Evolutionary conservation across 2,113 vertebrate genomes (phyloP), one percentile per base, ranked within the genome.

Genomic region (Spea multiplicata): DNA sequence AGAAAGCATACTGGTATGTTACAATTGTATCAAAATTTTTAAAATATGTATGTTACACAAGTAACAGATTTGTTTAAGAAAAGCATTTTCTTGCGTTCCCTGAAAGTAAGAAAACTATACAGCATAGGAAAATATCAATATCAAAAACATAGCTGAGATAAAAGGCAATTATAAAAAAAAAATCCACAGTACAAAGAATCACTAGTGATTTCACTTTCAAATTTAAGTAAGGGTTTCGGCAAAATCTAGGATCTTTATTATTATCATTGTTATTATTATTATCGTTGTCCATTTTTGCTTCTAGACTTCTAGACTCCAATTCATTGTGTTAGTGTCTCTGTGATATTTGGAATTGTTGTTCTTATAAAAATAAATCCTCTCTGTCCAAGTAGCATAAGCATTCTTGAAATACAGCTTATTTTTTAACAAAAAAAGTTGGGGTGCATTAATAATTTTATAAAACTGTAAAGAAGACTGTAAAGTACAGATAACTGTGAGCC

Each of bases 51-150:
- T 86, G 95, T 98, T 98, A 98, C 97, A 93, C 94, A 94, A 93
- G 96, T 98, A 98, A 98, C 96, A 96, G 95, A 96, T 96, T 94
- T 96, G 94, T 96, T 96, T 95, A 97, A 98, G 95, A 93, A 93
- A 94, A 94, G 78, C 74, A 89, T 94, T 95, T 93, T 95, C 96
- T 96, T 96, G 98, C 97, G 92, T 97, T 97, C 94, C 93, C 96
- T 91, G 95, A 97, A 98, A 97, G 96, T 91, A 98, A 97, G 95
- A 96, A 94, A 94, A 95, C 78, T 91, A 89, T 97, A 96, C 94
- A 91, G 92, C 93, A 90, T 98, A 96, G 89, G 95, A 98, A 97
- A 97, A 98, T 94, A 95, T 92, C 91, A 93, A 94, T 98, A 96
- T 92, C 90, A 93, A 96, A 96, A 97, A 95, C 95, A 95, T 92